Evolutionary conservation across 2,113 vertebrate genomes (phyloP).

Genomic region (Podiceps cristatus): DNA sequence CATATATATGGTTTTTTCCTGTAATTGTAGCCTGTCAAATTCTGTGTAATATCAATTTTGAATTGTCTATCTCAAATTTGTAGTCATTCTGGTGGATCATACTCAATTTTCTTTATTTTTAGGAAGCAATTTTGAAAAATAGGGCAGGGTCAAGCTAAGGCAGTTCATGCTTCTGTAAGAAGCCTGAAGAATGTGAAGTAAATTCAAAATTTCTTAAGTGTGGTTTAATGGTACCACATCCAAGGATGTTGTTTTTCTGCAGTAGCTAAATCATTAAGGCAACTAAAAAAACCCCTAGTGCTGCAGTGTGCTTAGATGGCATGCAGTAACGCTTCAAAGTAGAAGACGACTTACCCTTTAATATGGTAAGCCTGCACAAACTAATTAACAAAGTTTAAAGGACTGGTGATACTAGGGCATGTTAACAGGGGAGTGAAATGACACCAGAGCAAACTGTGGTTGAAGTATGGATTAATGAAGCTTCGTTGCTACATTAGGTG

Average conservation of each 20-base stretch:
- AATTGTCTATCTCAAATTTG: background rate
- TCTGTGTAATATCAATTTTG: background rate
- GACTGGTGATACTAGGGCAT: background rate
- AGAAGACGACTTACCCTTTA: background rate
- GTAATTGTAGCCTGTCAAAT: background rate
- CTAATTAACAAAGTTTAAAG: background rate
- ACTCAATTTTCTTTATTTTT: background rate
- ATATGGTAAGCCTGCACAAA: background rate
- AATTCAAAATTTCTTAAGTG: background rate
- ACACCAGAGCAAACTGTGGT: background rate
- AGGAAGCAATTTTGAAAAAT: constrained; percentile 30
- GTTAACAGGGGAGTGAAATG: background rate
- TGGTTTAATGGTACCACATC: background rate
- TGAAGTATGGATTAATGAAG: background rate
- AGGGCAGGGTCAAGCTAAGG: constrained; percentile 21
- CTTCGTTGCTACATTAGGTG: background rate
- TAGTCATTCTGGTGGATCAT: background rate
- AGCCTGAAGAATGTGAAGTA: constrained; percentile 32
- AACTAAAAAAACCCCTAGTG: background rate
- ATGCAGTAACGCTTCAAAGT: background rate
- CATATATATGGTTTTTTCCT: background rate
- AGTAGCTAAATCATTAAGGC: constrained; percentile 7
- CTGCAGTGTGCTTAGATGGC: background rate
- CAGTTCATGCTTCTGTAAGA: background rate
- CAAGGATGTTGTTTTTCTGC: constrained; percentile 26